Percentiles rank a stretch among this genome's conserved stretches.
Conservation (phyloP, 1,140 invertebrate genomes). For the Wasmannia auropunctata region DNA sequence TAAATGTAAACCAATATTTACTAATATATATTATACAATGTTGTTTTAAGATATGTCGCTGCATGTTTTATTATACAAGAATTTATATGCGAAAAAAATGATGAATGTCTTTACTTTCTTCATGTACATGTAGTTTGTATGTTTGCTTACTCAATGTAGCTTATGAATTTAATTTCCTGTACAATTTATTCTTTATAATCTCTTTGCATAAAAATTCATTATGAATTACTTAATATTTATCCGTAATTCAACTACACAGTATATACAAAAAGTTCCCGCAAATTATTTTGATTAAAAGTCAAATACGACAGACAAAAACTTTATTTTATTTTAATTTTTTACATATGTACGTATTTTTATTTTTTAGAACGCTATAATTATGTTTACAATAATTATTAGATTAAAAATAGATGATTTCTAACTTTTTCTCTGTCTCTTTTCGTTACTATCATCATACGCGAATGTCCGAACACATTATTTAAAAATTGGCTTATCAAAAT, state of each 20-base stretch:
- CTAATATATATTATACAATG: no score
- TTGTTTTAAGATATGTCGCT: neutral
- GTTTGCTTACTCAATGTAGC: neutral
- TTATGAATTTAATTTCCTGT: conserved; percentile 7
- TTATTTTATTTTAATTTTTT: conserved; percentile 2
- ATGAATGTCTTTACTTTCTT: neutral
- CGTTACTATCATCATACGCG: neutral
- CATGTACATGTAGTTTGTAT: neutral
- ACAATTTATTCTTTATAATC: neutral
- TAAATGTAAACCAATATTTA: no score
- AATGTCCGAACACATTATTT: neutral
- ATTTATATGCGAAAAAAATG: neutral
- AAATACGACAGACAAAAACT: neutral
- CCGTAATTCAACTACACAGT: neutral
- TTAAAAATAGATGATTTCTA: neutral
- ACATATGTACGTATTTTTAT: neutral
- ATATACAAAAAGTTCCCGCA: neutral
- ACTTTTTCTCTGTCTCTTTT: neutral
- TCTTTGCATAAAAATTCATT: conserved; percentile 12
- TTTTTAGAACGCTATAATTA: neutral
- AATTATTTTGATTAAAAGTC: neutral
- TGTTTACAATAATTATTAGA: neutral
- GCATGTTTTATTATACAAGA: neutral
- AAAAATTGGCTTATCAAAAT: neutral
- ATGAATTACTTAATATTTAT: neutral